Evolutionary conservation across 1,140 invertebrate species (phyloP).

Genomic region (Drepana arcuata): DNA sequence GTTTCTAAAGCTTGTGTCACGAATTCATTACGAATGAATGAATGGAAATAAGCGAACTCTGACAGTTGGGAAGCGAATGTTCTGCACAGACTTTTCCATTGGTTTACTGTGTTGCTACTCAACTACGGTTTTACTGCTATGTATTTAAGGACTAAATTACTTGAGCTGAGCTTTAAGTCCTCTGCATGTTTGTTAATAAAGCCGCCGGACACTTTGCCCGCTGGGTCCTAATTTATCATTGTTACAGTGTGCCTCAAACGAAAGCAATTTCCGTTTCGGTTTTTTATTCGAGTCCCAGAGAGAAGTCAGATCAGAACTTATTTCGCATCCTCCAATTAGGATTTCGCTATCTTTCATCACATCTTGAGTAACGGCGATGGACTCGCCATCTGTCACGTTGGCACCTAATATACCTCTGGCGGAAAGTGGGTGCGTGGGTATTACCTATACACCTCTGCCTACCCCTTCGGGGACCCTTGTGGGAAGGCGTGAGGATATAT

Average conservation of each 20-base stretch:
- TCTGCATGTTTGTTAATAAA: constrained; percentile 47
- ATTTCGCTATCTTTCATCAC: no score
- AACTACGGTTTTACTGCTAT: constrained; percentile 7
- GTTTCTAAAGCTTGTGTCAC: constrained; percentile 7
- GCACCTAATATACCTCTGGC: no score
- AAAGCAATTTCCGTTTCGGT: constrained; percentile 45
- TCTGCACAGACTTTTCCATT: no score
- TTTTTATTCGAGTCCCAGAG: constrained; percentile 29
- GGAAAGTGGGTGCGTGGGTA: no score
- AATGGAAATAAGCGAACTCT: constrained; percentile 4
- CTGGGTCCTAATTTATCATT: constrained; percentile 50
- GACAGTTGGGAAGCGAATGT: no score
- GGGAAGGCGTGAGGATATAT: no score
- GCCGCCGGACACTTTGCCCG: constrained; percentile 30
- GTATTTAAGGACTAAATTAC: constrained; percentile 20
- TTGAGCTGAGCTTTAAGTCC: constrained; percentile 21
- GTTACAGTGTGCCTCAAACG: constrained; percentile 38
- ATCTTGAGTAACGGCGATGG: no score
- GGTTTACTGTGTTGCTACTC: constrained; percentile 2
- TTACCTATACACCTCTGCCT: no score
- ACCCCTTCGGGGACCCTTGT: no score
- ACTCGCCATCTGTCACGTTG: no score
- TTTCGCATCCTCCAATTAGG: constrained; percentile 25
- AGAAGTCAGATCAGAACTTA: constrained; percentile 22
- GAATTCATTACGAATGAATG: constrained; percentile 11